Evolutionary conservation across 2,113 vertebrate genomes (phyloP).

Genomic region (Ornithorhynchus anatinus): DNA sequence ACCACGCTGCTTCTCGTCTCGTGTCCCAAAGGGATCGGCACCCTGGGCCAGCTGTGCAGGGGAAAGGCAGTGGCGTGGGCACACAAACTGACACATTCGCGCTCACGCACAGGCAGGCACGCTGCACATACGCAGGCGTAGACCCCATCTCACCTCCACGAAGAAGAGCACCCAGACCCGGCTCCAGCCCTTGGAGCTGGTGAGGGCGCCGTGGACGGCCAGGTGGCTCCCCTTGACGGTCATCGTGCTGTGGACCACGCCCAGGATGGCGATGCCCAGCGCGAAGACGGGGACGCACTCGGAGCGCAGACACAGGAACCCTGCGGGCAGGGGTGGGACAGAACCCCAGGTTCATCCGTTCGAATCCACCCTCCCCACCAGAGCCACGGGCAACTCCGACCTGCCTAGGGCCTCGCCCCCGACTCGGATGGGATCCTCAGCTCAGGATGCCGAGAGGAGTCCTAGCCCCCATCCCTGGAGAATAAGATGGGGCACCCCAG

Average conservation of each 20-base stretch:
- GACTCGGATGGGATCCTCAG: neutral
- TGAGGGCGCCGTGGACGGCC: constrained; percentile 85
- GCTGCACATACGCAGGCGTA: no score
- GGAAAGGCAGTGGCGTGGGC: neutral
- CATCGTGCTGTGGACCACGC: constrained; percentile 79
- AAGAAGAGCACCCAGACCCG: constrained; percentile 89
- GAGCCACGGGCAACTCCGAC: neutral
- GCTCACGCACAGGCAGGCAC: no score
- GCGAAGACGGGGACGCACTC: constrained; percentile 67
- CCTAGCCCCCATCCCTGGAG: neutral
- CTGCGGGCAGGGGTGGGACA: constrained; percentile 50
- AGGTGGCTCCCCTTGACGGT: constrained; percentile 89
- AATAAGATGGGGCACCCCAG: neutral
- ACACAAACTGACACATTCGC: neutral
- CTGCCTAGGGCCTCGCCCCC: neutral
- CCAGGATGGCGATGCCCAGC: constrained; percentile 76
- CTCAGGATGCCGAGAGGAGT: neutral
- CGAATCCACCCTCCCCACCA: no score
- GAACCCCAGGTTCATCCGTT: neutral
- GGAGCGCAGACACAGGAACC: constrained; percentile 83
- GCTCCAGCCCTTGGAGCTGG: constrained; percentile 77
- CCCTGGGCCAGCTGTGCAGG: neutral
- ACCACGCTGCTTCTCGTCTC: no score
- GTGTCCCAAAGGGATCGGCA: no score
- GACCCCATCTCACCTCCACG: constrained; percentile 80